These are phyloP conservation scores for Aix galericulata DNA, from an alignment of 2,113 vertebrate species.

Conservation along the genomic window DNA sequence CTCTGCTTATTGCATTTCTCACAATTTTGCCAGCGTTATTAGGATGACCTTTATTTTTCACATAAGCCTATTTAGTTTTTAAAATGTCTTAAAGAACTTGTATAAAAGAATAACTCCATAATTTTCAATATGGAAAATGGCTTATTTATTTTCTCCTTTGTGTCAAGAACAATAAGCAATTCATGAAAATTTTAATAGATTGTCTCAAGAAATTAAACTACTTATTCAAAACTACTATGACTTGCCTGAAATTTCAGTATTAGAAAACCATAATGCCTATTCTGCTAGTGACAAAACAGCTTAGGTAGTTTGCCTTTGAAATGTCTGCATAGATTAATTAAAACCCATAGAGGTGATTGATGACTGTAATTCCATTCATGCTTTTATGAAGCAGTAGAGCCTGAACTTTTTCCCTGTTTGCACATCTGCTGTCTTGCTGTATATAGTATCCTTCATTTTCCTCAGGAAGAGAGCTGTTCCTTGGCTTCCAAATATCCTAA, in stretches of 20 bases:
- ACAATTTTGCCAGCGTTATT: background rate
- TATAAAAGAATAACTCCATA: background rate
- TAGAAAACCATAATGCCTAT: background rate
- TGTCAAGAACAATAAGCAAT: background rate
- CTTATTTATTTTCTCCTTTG: background rate
- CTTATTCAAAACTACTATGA: background rate
- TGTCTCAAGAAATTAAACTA: background rate
- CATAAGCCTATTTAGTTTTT: background rate
- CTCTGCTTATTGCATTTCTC: background rate
- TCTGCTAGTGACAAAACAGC: background rate
- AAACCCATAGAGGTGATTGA: background rate
- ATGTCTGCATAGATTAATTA: background rate
- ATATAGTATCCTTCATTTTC: background rate
- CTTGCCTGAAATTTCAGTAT: background rate
- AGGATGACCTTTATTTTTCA: background rate
- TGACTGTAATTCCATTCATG: background rate
- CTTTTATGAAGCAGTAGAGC: background rate
- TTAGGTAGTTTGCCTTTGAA: background rate
- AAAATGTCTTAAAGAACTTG: background rate
- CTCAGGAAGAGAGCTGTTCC: background rate
- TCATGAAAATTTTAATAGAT: background rate
- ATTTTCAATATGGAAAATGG: background rate
- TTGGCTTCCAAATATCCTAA: background rate
- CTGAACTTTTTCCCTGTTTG: background rate
- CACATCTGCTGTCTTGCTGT: background rate